Conservation (phyloP, 2,113 vertebrate species). For the Chrysemys picta region DNA sequence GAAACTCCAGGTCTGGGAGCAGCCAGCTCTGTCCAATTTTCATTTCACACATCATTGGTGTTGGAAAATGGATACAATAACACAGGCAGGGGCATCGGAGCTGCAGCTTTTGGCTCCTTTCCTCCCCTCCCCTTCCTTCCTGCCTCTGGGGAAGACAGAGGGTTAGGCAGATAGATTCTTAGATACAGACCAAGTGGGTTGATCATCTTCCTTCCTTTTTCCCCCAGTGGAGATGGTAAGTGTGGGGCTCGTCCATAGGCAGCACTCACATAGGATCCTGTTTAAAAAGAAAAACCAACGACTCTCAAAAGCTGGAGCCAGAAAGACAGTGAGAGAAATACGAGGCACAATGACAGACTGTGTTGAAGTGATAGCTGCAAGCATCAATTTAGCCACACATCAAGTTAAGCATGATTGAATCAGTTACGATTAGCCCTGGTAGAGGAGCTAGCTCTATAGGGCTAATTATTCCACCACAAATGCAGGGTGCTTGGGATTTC, state of each 20-base stretch:
- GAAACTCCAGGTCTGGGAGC: constrained; percentile 65
- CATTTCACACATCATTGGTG: constrained; percentile 77
- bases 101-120: neutral
- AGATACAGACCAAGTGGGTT: neutral
- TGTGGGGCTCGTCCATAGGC: neutral
- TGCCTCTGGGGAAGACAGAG: neutral
- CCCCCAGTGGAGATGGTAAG: neutral
- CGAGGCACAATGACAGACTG: neutral
- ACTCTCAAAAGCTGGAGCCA: neutral
- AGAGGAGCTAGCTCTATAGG: neutral
- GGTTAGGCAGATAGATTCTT: neutral
- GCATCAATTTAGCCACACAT: neutral
- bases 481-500: neutral
- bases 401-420: neutral
- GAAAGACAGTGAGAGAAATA: neutral
- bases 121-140: neutral
- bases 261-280: neutral
- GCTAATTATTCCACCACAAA: neutral
- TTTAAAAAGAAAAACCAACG: neutral
- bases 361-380: neutral
- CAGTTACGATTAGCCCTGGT: neutral
- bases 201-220: neutral
- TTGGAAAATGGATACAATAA: constrained; percentile 72
- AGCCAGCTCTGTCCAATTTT: constrained; percentile 76
- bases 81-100: constrained; percentile 43